A percentile compares a stretch with the other conserved stretches of the same genome.
These are phyloP conservation scores for Synergus japonicus DNA, from an alignment of 2,888 invertebrate genomes.

Conservation along the genomic window DNA sequence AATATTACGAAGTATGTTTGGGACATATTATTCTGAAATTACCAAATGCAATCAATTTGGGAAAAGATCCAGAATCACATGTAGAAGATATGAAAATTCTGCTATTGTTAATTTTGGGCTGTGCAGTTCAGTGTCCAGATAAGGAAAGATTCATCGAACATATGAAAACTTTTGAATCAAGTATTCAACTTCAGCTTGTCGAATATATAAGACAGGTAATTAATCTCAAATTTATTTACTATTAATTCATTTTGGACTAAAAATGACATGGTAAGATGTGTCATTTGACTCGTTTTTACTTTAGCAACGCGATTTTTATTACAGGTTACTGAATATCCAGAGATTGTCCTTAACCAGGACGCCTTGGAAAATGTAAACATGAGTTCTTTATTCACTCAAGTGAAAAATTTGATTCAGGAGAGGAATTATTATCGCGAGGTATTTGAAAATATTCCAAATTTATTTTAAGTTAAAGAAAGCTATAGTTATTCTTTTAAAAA, in stretches of 20 bases:
- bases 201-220: constrained; percentile 94
- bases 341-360: constrained; percentile 90
- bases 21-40: constrained; percentile 91
- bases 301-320: constrained; percentile 32
- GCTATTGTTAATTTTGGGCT: constrained; percentile 92
- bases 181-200: constrained; percentile 94
- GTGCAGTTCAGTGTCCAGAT: constrained; percentile 97
- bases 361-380: constrained; percentile 86
- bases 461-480: not conserved
- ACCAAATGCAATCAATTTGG: constrained; percentile 87
- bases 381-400: constrained; percentile 86
- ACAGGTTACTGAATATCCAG: constrained; percentile 93
- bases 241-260: not conserved
- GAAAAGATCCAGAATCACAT: constrained; percentile 83
- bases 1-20: constrained; percentile 86
- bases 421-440: constrained; percentile 84
- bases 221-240: constrained; percentile 1
- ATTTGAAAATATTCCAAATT: not conserved
- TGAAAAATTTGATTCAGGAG: constrained; percentile 89
- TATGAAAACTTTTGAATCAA: constrained; percentile 91
- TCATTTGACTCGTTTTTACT: not conserved
- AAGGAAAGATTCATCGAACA: constrained; percentile 94
- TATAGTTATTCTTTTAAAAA: not conserved
- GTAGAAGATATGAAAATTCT: constrained; percentile 90
- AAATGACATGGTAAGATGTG: not conserved